Percentiles rank a stretch among this genome's conserved stretches.
phyloP scores from a whole-genome alignment of 2,888 invertebrate species.

The Hydriomena furcata region DNA sequence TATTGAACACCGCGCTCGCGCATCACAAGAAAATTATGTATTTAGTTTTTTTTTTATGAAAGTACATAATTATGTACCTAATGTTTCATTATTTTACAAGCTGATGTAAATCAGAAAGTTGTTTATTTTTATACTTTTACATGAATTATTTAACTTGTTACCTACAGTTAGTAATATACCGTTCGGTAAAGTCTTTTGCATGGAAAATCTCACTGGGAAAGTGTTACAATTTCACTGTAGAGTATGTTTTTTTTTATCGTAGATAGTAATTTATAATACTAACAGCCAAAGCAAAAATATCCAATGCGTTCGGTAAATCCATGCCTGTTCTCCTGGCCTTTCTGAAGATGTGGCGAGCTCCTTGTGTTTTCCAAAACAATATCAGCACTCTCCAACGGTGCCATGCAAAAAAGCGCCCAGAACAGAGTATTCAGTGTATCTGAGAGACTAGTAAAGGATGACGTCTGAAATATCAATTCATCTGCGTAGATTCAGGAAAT shows the following conservation, averaged over 20 bases:
- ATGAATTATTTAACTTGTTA: too few relatives aligned
- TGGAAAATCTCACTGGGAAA: neutral
- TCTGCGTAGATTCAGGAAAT: too few relatives aligned
- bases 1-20: neutral
- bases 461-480: slow-evolving; percentile 60
- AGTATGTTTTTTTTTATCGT: too few relatives aligned
- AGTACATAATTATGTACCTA: too few relatives aligned
- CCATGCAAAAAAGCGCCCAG: slow-evolving; percentile 88
- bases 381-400: slow-evolving; percentile 85
- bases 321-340: slow-evolving; percentile 82
- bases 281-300: slow-evolving; percentile 85
- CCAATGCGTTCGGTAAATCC: slow-evolving; percentile 86
- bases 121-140: too few relatives aligned
- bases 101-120: too few relatives aligned
- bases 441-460: slow-evolving; percentile 83
- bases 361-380: slow-evolving; percentile 85
- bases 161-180: neutral
- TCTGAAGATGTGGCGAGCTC: slow-evolving; percentile 41
- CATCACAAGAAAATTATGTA: neutral
- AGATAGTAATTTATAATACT: too few relatives aligned
- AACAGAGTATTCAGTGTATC: slow-evolving; percentile 86
- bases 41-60: too few relatives aligned
- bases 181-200: neutral
- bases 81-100: too few relatives aligned
- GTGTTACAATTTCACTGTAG: too few relatives aligned